Evolutionary conservation across 1,140 invertebrate species (phyloP), one percentile per base, ranked within the genome.

Genomic region (Ips typographus): DNA sequence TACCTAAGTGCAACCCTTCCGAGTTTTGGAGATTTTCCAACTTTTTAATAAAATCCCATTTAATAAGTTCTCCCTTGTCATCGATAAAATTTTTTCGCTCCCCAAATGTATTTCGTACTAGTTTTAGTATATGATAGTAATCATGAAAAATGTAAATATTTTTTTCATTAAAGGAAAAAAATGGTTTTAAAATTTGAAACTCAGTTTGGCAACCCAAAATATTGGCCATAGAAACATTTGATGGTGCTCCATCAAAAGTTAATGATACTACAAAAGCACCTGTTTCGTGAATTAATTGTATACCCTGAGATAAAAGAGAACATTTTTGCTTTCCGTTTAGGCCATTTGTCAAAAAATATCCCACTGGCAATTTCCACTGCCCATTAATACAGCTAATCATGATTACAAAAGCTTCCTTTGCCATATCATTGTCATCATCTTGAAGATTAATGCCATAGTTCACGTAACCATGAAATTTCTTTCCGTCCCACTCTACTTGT

Each of bases 381-480:
- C 37, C 66, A 52, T 68, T 68, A 44, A 62, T 39, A 6, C 49
- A 38, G n/a, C 49, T 47, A 40, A 58, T 41, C 53, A 70, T 65
- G 22, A 65, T 7, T 3, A 70, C 68, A 52, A 69, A 69, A 2
- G 60, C 67, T 37, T 64, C 60, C 40, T 55, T 63, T 36, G 67
- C 67, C 5, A 47, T 38, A 39, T 8, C 4, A 65, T 8, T 60
- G 22, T 5, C 7, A 44, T 65, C 49, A 53, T 58, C 4, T 37
- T 64, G 4, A 5, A 51, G 36, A 39, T 49, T 43, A 7, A 43
- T 40, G 6, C 59, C 70, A 5, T 44, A 53, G 57, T 71, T 38
- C 8, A 71, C 65, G 40, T 71, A 71, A n/a, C 70, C 70, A 57
- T 59, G 44, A 43, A 37, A 61, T 40, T 67, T 66, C n/a, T 65